Evolutionary conservation across 1,140 invertebrate species (phyloP).

Genomic region (Caenorhabditis latens): DNA sequence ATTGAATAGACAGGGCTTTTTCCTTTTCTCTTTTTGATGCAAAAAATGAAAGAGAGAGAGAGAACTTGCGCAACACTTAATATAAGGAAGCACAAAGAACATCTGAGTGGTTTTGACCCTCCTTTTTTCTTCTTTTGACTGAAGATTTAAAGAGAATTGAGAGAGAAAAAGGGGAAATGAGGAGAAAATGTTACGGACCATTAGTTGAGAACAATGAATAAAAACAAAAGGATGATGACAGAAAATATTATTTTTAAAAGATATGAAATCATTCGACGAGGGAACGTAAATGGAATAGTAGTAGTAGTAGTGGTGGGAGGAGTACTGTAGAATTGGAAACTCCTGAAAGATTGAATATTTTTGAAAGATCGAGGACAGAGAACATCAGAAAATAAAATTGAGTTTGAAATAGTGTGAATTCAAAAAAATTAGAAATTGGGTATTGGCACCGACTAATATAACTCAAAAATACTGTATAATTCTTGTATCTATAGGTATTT

Average conservation of each 20-base stretch:
- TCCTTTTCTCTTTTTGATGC: conserved; percentile 6
- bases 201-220: conserved; percentile 17
- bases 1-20: conserved; percentile 48
- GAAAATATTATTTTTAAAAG: not conserved
- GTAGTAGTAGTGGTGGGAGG: not conserved
- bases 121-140: no score
- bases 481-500: no score
- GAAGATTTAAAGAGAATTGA: conserved; percentile 42
- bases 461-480: no score
- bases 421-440: no score
- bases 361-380: not conserved
- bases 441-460: no score
- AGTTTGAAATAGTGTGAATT: no score
- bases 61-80: conserved; percentile 16
- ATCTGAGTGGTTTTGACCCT: conserved; percentile 45
- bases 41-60: conserved; percentile 12
- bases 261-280: conserved; percentile 25
- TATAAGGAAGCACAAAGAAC: conserved; percentile 47
- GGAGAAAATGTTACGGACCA: conserved; percentile 41
- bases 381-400: not conserved
- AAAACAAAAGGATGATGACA: not conserved
- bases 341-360: not conserved
- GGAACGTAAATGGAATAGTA: not conserved
- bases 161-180: not conserved
- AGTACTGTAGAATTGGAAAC: not conserved